Conservation (phyloP, 2,113 vertebrate genomes). For the Pollachius pollachius region DNA sequence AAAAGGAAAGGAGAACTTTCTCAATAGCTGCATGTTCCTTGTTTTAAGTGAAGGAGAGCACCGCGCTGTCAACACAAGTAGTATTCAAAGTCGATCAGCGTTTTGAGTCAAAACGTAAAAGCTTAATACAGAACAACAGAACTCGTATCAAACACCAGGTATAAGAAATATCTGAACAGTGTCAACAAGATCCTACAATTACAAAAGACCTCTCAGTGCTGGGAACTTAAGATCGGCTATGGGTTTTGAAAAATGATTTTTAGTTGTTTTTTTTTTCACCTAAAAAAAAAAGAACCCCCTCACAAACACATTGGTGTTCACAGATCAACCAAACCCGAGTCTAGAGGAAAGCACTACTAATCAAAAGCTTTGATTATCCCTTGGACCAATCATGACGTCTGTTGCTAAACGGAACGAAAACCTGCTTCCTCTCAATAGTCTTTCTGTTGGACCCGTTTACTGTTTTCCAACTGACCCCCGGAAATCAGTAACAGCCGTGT, state of each 20-base stretch:
- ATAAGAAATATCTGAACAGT: slow-evolving; percentile 63
- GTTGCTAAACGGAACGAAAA: slow-evolving; percentile 19
- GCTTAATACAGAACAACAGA: slow-evolving; percentile 55
- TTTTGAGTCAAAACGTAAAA: slow-evolving; percentile 64
- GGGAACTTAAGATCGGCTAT: slow-evolving; percentile 61
- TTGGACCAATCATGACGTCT: slow-evolving; percentile 48
- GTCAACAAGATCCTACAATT: slow-evolving; percentile 58
- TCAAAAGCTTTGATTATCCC: slow-evolving; percentile 65
- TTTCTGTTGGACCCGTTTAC: not conserved
- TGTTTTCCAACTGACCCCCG: not conserved
- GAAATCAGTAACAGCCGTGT: not conserved
- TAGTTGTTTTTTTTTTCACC: slow-evolving; percentile 21
- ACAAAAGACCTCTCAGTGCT: slow-evolving; percentile 73
- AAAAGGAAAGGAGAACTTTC: slow-evolving; percentile 51
- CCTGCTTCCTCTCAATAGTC: slow-evolving; percentile 15
- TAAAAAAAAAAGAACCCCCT: slow-evolving; percentile 2
- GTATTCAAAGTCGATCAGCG: slow-evolving; percentile 64
- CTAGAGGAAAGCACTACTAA: slow-evolving; percentile 53
- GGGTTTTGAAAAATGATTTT: slow-evolving; percentile 37
- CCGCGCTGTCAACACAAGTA: slow-evolving; percentile 64
- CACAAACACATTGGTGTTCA: slow-evolving; percentile 42
- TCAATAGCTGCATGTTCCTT: slow-evolving; percentile 76
- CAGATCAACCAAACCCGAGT: slow-evolving; percentile 30
- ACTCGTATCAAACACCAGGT: slow-evolving; percentile 69
- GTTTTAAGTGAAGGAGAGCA: slow-evolving; percentile 79